A percentile compares a stretch with the other conserved stretches of the same genome.
These are phyloP conservation scores for Scaptomyza tumidula DNA, from an alignment of 2,888 invertebrate species.

Conservation along the genomic window DNA sequence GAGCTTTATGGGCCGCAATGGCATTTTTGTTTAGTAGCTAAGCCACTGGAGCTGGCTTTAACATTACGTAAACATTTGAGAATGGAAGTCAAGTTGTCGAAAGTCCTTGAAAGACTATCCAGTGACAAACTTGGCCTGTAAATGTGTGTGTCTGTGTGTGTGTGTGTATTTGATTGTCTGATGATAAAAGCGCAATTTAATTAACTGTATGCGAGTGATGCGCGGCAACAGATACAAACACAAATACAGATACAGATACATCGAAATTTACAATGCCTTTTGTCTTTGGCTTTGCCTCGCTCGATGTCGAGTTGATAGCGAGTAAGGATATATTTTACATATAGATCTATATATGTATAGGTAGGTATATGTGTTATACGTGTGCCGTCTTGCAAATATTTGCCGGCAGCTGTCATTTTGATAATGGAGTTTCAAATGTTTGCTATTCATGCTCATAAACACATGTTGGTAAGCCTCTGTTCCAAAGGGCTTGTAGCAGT, in stretches of 20 bases:
- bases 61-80: conserved; percentile 52
- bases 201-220: conserved; percentile 50
- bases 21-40: conserved; percentile 51
- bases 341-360: conserved; percentile 19
- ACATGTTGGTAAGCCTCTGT: conserved; percentile 47
- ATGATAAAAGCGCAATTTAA: conserved; percentile 63
- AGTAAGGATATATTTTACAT: not conserved
- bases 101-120: conserved; percentile 43
- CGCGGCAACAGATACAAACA: conserved; percentile 38
- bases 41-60: conserved; percentile 35
- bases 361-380: conserved; percentile 25
- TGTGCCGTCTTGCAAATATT: conserved; percentile 58
- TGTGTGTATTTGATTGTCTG: conserved; percentile 11
- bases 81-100: conserved; percentile 39
- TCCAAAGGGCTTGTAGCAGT: conserved; percentile 9
- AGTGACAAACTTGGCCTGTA: conserved; percentile 7
- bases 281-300: conserved; percentile 29
- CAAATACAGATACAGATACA: conserved; percentile 34
- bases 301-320: conserved; percentile 36
- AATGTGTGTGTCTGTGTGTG: not conserved
- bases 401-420: conserved; percentile 68
- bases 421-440: conserved; percentile 70
- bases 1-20: conserved; percentile 48
- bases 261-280: conserved; percentile 19
- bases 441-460: conserved; percentile 57